Percentiles rank a stretch among this genome's conserved stretches.
phyloP scores from a whole-genome alignment of 2,113 vertebrate species.

The Phainopepla nitens region DNA sequence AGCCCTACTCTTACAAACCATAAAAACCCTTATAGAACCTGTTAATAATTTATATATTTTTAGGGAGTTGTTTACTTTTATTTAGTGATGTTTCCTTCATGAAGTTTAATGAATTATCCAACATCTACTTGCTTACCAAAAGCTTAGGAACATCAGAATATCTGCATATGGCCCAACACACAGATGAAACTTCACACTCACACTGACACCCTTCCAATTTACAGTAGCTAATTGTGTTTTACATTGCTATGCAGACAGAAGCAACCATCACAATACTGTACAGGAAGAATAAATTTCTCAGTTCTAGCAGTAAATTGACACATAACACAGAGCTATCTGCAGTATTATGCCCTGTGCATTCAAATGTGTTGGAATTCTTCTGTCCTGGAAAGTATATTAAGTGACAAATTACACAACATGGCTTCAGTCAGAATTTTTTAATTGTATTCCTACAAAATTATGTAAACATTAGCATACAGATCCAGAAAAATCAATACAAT shows the following conservation, averaged over 20 bases:
- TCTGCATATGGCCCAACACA: neutral
- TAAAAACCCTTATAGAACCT: neutral
- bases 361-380: neutral
- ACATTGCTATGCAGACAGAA: neutral
- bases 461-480: slow-evolving; percentile 61
- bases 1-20: neutral
- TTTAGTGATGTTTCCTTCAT: neutral
- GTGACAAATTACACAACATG: neutral
- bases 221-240: neutral
- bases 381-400: neutral
- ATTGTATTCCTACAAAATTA: slow-evolving; percentile 63
- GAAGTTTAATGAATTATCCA: neutral
- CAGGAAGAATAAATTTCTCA: neutral
- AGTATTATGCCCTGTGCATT: neutral
- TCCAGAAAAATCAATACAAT: slow-evolving; percentile 41
- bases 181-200: fast-evolving
- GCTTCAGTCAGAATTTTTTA: slow-evolving; percentile 42
- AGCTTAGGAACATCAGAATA: neutral
- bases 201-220: neutral
- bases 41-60: neutral
- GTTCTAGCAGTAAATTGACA: too few relatives aligned
- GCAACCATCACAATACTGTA: neutral
- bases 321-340: neutral
- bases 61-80: neutral
- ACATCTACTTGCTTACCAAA: neutral